Evolutionary conservation across 2,888 invertebrate genomes (phyloP), one percentile per base, ranked within the genome.

Genomic region (Dryomyza anilis): DNA sequence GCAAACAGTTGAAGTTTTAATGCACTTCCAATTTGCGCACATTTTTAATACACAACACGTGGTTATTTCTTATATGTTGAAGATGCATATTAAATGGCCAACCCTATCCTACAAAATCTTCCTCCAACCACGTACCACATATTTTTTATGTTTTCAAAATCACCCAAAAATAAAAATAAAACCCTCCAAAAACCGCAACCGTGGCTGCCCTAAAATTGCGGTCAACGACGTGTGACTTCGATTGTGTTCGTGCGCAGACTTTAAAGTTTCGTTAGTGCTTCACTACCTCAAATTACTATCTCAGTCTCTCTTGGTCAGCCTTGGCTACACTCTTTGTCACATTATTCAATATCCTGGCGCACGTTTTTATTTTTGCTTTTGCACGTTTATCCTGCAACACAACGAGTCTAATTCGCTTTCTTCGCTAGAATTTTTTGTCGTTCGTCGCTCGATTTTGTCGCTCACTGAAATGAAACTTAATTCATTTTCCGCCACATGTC

Each of bases 211-310:
- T 59, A 33, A 48, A 57, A 59, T 33, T 48, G 59, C 59, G 59
- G 48, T 59, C 48, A 23, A 30, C 45, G 33, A 33, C 59, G 48
- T 59, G 58, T 58, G 58, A 46, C 46, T 58, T 58, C 58, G 58
- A 58, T 45, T 58, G 45, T 46, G 48, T 33, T 59, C 59, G 59
- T 59, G 59, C 33, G 30, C 30, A 33, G 46, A 46, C 30, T 59
- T 59, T 48, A 19, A 59, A 48, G 59, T 59, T 30, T 10, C n/a
- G n/a, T n/a, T n/a, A n/a, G n/a, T n/a, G n/a, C n/a, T n/a, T n/a
- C n/a, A n/a, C n/a, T n/a, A n/a, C n/a, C n/a, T n/a, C n/a, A n/a
- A n/a, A n/a, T n/a, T n/a, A n/a, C n/a, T n/a, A n/a, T n/a, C n/a
- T n/a, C n/a, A n/a, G n/a, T n/a, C 5, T 8, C 39, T 14, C 39